phyloP scores from a whole-genome alignment of 2,113 vertebrate genomes.

The Cottus gobio region DNA sequence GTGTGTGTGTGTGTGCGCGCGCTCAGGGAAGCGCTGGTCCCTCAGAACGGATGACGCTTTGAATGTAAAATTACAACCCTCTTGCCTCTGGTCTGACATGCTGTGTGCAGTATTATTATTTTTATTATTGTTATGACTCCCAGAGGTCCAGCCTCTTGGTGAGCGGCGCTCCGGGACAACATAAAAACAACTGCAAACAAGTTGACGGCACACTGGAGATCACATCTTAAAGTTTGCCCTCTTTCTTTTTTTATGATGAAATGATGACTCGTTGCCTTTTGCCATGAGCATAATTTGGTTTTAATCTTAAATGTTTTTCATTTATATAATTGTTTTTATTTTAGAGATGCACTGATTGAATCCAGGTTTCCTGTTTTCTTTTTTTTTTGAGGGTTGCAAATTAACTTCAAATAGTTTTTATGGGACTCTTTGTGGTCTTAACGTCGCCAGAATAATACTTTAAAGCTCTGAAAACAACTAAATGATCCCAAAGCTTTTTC shows the following conservation, averaged over 20 bases:
- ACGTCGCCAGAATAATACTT: too few relatives aligned
- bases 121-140: too few relatives aligned
- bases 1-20: neutral
- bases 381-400: too few relatives aligned
- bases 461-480: too few relatives aligned
- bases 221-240: neutral
- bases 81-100: slow-evolving; percentile 3
- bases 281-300: neutral
- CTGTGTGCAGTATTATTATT: neutral
- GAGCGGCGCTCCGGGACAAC: slow-evolving; percentile 10
- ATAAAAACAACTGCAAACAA: neutral
- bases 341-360: too few relatives aligned
- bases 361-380: too few relatives aligned
- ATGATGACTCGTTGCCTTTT: neutral
- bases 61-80: slow-evolving; percentile 15
- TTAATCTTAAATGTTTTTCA: neutral
- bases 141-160: slow-evolving; percentile 8
- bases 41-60: neutral
- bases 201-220: neutral
- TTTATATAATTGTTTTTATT: too few relatives aligned
- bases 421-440: too few relatives aligned
- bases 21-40: neutral
- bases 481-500: too few relatives aligned
- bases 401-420: too few relatives aligned
- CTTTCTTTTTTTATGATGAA: neutral